Percentiles rank a stretch among this genome's conserved stretches.
Conservation (phyloP, 2,797 vertebrate genomes). For the Otus scops region DNA sequence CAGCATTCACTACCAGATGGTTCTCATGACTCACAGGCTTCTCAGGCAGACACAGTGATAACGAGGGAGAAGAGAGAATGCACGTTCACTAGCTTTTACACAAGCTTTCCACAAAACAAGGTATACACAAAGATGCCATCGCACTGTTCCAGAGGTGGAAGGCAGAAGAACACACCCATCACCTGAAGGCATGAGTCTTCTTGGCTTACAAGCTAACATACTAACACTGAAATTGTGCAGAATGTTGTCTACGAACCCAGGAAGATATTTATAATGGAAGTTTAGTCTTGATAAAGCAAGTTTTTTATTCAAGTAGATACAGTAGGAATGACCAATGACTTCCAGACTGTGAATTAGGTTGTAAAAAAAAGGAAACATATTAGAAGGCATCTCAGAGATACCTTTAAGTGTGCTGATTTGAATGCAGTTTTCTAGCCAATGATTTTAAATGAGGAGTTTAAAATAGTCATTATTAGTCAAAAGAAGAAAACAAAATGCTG, state of each 20-base stretch:
- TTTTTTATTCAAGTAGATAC: background rate
- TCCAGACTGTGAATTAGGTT: background rate
- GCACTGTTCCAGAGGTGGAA: background rate
- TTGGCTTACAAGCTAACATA: background rate
- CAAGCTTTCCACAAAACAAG: background rate
- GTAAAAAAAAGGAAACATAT: fast-evolving
- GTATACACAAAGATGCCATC: background rate
- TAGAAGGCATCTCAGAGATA: background rate
- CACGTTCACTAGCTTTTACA: background rate
- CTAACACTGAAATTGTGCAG: background rate
- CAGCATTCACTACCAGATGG: background rate
- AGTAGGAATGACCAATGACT: background rate
- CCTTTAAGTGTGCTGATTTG: background rate
- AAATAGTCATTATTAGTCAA: background rate
- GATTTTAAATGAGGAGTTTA: background rate
- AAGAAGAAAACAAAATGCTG: background rate
- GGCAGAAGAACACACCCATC: background rate
- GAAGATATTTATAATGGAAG: background rate
- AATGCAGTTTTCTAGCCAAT: background rate
- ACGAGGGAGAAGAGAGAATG: background rate
- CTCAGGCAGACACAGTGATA: background rate
- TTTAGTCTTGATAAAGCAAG: background rate
- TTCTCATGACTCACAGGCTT: background rate
- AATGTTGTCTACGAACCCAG: background rate
- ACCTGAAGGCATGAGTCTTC: background rate